These are phyloP conservation scores for Drosophila navojoa DNA, from an alignment of 1,140 invertebrate genomes.

Conservation along the genomic window DNA sequence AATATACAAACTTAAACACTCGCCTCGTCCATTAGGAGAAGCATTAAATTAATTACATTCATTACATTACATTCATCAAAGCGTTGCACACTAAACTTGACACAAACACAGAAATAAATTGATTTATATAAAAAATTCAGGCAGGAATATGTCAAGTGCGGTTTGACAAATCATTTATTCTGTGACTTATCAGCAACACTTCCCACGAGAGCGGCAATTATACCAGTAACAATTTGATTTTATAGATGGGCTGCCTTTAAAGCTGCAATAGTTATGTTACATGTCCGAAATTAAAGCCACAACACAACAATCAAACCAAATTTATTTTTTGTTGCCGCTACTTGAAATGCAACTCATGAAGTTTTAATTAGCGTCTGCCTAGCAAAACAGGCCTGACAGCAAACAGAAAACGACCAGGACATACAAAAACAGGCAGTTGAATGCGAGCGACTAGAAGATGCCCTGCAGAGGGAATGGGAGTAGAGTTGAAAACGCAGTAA, in stretches of 20 bases:
- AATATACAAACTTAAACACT: neutral
- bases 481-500: too few relatives aligned
- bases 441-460: neutral
- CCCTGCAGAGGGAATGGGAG: too few relatives aligned
- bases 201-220: slow-evolving; percentile 20
- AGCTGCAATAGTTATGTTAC: slow-evolving; percentile 5
- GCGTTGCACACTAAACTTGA: slow-evolving; percentile 42
- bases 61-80: slow-evolving; percentile 60
- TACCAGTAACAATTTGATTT: slow-evolving; percentile 12
- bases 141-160: slow-evolving; percentile 47
- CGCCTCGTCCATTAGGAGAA: slow-evolving; percentile 41
- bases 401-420: slow-evolving; percentile 10
- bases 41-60: slow-evolving; percentile 68
- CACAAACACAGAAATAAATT: slow-evolving; percentile 11
- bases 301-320: slow-evolving; percentile 35
- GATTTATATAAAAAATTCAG: neutral
- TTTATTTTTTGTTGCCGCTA: slow-evolving; percentile 7
- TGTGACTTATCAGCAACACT: slow-evolving; percentile 34
- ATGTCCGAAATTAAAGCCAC: slow-evolving; percentile 47
- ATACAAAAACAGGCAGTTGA: slow-evolving; percentile 9
- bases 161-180: slow-evolving; percentile 64
- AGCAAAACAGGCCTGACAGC: slow-evolving; percentile 32
- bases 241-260: slow-evolving; percentile 23
- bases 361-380: slow-evolving; percentile 62
- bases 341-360: slow-evolving; percentile 60